Percentiles rank a stretch among this genome's conserved stretches.
These are phyloP conservation scores for Limnothrissa miodon DNA, from an alignment of 2,113 vertebrate genomes.

Conservation along the genomic window DNA sequence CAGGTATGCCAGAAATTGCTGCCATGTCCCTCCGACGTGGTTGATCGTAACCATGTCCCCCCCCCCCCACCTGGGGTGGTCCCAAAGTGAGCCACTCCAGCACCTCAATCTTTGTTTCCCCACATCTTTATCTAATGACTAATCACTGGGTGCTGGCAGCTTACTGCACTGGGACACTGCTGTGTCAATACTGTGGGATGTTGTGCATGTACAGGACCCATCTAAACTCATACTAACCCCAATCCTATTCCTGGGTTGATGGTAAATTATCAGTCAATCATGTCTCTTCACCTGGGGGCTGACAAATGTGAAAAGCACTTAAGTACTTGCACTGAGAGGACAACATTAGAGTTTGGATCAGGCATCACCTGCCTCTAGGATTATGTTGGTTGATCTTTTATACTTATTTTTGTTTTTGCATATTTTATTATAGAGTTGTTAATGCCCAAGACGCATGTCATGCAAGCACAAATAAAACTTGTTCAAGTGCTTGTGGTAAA, in stretches of 20 bases:
- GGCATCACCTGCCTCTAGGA: too few relatives aligned
- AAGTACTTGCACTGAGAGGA: not conserved
- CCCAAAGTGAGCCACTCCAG: not conserved
- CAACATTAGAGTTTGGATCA: too few relatives aligned
- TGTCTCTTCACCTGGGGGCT: not conserved
- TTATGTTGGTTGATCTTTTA: too few relatives aligned
- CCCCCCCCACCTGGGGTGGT: not conserved
- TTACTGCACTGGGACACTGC: not conserved
- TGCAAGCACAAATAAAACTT: too few relatives aligned
- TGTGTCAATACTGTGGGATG: not conserved
- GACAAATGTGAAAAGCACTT: not conserved
- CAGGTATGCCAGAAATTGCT: conserved; percentile 72
- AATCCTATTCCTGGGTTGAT: not conserved
- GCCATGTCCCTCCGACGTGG: not conserved
- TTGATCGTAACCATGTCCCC: not conserved
- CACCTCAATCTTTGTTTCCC: not conserved
- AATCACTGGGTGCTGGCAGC: not conserved
- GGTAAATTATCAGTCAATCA: not conserved
- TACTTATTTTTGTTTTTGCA: too few relatives aligned
- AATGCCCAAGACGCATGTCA: too few relatives aligned
- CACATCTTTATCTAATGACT: not conserved
- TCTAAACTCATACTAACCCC: not conserved
- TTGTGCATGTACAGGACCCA: not conserved
- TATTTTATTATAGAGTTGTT: too few relatives aligned
- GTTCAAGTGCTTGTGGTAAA: too few relatives aligned